Evolutionary conservation across 1,140 invertebrate genomes (phyloP).

Genomic region (Druon quercuslanigerum): DNA sequence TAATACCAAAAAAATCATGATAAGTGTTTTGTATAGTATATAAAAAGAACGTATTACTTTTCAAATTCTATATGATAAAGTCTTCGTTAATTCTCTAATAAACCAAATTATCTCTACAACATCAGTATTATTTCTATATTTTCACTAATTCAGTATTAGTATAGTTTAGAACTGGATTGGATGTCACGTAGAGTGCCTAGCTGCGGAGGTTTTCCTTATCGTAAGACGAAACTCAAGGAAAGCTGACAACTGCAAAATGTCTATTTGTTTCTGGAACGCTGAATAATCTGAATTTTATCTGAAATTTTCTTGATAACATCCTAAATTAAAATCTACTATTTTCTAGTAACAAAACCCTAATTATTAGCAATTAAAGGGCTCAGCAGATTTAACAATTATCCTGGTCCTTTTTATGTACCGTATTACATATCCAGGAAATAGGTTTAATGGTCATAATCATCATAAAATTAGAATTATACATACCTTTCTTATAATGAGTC

Average conservation of each 20-base stretch:
- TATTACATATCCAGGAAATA: not conserved
- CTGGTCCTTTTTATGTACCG: not conserved
- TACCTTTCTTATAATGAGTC: no score
- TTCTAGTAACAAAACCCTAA: not conserved
- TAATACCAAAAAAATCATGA: no score
- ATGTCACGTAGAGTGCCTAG: slow-evolving; percentile 2
- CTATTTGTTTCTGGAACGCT: slow-evolving; percentile 24
- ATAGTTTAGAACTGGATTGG: no score
- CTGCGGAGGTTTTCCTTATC: slow-evolving; percentile 21
- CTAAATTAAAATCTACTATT: slow-evolving; percentile 6
- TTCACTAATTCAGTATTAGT: no score
- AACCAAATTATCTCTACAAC: no score
- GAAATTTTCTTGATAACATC: not conserved
- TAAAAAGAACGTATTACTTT: no score
- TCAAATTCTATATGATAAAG: no score
- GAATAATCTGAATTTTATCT: slow-evolving; percentile 27
- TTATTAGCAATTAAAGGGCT: not conserved
- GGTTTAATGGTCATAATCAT: not conserved
- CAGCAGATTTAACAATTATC: not conserved
- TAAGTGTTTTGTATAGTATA: no score
- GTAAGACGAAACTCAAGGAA: slow-evolving; percentile 25
- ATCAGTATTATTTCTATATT: no score
- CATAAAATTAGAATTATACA: no score
- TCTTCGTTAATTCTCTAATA: no score
- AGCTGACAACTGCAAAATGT: slow-evolving; percentile 14